phyloP scores from a whole-genome alignment of 2,888 invertebrate species.

The Lacanobia wlatinum region DNA sequence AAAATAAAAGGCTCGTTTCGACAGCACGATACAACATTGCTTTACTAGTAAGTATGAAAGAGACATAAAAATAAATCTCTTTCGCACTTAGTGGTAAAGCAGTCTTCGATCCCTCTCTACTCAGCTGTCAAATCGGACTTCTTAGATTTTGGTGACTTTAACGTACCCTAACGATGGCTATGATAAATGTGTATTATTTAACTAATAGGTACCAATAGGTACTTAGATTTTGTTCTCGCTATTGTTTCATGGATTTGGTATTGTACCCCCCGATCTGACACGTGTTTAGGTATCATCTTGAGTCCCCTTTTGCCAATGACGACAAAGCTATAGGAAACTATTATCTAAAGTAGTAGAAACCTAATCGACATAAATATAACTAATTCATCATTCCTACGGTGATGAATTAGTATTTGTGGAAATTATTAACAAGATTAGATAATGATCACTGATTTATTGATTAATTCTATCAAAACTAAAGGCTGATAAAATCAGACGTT shows the following conservation, averaged over 20 bases:
- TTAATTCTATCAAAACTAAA: conserved; percentile 22
- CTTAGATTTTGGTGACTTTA: too few species aligned
- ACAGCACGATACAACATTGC: too few species aligned
- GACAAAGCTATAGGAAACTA: not conserved
- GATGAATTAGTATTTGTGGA: conserved; percentile 27
- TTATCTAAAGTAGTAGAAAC: not conserved
- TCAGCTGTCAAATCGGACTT: too few species aligned
- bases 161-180: too few species aligned
- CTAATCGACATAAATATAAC: not conserved
- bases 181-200: not conserved
- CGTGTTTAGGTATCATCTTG: too few species aligned
- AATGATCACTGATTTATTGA: conserved; percentile 38
- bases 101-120: too few species aligned
- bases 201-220: too few species aligned
- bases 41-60: too few species aligned
- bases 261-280: too few species aligned
- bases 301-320: not conserved
- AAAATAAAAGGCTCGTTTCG: too few species aligned
- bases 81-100: too few species aligned
- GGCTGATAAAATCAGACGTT: conserved; percentile 20
- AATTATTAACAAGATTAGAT: conserved; percentile 34
- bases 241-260: not conserved
- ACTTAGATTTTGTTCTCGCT: not conserved
- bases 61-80: too few species aligned
- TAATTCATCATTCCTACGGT: conserved; percentile 20